Conservation (phyloP, 2,797 vertebrate genomes). For the Chlorospingus semifuscus region DNA sequence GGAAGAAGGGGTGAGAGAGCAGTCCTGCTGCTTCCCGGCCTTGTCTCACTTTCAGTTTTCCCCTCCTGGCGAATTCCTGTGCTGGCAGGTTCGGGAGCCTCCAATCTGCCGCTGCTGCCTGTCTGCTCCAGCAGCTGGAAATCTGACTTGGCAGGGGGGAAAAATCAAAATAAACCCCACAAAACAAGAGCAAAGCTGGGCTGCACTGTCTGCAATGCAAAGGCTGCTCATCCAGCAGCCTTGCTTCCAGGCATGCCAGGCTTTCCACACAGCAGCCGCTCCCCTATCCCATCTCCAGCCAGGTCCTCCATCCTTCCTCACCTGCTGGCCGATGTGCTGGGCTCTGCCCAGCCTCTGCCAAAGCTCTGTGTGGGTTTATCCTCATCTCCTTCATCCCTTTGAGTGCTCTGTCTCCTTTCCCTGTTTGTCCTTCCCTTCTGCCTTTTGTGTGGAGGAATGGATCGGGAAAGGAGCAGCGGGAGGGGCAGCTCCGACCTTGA, state of each 20-base stretch:
- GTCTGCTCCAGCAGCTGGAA: neutral
- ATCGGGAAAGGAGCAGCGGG: neutral
- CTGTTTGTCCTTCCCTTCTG: neutral
- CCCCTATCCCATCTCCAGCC: accelerated
- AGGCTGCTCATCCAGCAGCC: neutral
- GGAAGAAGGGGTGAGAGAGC: neutral
- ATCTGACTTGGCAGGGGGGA: neutral
- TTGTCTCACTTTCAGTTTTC: neutral
- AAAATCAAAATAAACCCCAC: neutral
- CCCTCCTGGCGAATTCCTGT: neutral
- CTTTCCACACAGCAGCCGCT: neutral
- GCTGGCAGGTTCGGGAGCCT: accelerated
- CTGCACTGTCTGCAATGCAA: neutral
- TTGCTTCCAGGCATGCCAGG: neutral
- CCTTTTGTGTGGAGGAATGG: neutral
- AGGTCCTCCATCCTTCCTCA: neutral
- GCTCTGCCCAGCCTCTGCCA: neutral
- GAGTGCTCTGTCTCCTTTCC: neutral
- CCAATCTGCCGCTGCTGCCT: neutral
- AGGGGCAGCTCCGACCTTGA: neutral
- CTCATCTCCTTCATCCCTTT: neutral
- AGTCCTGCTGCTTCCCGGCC: neutral
- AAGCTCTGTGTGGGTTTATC: neutral
- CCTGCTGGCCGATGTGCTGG: accelerated
- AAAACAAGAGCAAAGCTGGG: neutral